Evolutionary conservation across 2,888 invertebrate genomes (phyloP).

Genomic region (Anagyrus pseudococci): DNA sequence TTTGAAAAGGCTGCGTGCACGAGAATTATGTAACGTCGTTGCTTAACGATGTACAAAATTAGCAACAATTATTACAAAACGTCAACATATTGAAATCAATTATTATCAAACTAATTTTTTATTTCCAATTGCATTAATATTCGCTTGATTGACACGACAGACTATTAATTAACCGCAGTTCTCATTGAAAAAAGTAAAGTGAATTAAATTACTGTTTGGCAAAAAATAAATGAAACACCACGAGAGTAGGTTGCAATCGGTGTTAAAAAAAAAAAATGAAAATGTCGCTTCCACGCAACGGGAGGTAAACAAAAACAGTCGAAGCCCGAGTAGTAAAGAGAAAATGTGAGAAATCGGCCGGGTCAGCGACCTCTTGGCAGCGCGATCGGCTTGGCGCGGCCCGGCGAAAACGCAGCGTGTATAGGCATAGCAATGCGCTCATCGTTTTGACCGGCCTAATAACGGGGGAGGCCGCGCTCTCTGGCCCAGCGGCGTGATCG

Average conservation of each 20-base stretch:
- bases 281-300: background rate
- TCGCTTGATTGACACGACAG: background rate
- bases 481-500: background rate
- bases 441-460: background rate
- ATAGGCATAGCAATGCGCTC: background rate
- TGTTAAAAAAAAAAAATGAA: background rate
- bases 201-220: too few species aligned
- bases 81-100: background rate
- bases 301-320: background rate
- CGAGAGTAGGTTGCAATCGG: background rate
- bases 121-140: too few species aligned
- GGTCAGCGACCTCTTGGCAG: too few species aligned
- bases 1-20: too few species aligned
- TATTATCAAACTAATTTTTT: too few species aligned
- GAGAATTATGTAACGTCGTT: too few species aligned
- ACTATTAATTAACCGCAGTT: too few species aligned
- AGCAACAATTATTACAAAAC: too few species aligned
- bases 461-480: background rate
- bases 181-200: too few species aligned
- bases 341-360: too few species aligned
- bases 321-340: background rate
- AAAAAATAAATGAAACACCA: background rate
- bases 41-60: too few species aligned
- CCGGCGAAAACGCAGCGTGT: background rate
- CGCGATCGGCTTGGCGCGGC: too few species aligned